A percentile compares a stretch with the other conserved stretches of the same genome.
Conservation (phyloP, 2,113 vertebrate species). For the Ursus arctos region DNA sequence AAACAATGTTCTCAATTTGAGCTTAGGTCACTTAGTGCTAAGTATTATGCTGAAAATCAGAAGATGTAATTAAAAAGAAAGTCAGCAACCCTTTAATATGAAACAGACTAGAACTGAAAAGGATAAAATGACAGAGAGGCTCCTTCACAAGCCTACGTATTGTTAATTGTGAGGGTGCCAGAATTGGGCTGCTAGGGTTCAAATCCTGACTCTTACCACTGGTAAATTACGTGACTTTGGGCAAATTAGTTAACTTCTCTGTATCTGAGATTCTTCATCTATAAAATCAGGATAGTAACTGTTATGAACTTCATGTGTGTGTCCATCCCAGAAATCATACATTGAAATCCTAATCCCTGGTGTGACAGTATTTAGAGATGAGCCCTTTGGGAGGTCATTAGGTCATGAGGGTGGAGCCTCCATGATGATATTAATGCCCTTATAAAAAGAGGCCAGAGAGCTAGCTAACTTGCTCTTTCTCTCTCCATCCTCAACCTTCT, state of each 20-base stretch:
- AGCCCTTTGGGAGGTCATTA: not conserved
- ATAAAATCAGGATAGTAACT: not conserved
- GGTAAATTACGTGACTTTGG: not conserved
- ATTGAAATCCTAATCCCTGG: not conserved
- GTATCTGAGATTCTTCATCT: not conserved
- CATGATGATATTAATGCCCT: not conserved
- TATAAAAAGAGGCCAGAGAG: not conserved
- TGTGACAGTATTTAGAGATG: not conserved
- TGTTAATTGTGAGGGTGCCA: not conserved
- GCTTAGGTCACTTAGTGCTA: not conserved
- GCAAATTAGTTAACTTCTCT: not conserved
- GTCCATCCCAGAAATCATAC: not conserved
- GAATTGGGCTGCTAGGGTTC: not conserved
- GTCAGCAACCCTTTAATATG: not conserved
- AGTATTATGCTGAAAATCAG: not conserved
- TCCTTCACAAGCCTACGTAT: not conserved
- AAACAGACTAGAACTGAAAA: not conserved
- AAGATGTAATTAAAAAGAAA: not conserved
- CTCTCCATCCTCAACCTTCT: not conserved
- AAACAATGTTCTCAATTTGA: constrained; percentile 44
- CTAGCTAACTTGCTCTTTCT: not conserved
- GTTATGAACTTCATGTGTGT: not conserved
- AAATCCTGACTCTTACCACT: not conserved
- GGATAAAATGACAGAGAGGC: not conserved
- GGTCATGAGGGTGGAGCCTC: not conserved